Base-by-base conservation (phyloP, 2,888 invertebrate genomes). In the Pseudoips prasinana region DNA sequence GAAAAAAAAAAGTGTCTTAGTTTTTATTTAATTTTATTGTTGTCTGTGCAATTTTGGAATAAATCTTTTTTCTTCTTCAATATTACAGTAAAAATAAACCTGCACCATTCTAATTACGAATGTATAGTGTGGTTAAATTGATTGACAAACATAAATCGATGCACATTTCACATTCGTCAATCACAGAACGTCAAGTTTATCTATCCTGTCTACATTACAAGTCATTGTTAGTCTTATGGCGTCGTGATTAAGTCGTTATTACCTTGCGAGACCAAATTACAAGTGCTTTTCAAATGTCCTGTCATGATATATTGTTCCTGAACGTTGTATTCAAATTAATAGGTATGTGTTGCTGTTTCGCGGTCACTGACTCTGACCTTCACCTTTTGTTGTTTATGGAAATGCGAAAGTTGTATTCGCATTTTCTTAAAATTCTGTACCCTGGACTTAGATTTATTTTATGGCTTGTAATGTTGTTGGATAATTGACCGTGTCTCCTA, bases 241-340 rank as follows among this genome's bases (percentile, higher is more conserved):
- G 14, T 25, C 19, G 30, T 33, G 35, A 54, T 49, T 56, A 56
- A 49, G 54, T 46, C 49, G 31, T 39, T 31, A 40, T 46, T 41
- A 27, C 34, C 25, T 27, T 37, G 31, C 5, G 14, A 2, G 14
- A 14, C 14, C 2, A 5, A 3, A 14, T 14, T 20, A 7, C 20
- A 20, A 3, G 20, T 20, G 14, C 14, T 42, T 42, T 46, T 40
- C 24, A 25, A 44, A 45, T 57, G 61, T 61, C 67, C 61, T 43
- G 37, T 46, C 45, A 51, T 62, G 58, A 69, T 58, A 59, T 60
- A 70, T 68, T 63, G 70, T 70, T 55, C 47, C 46, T 54, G 48
- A 41, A 35, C 39, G 33, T 23, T 35, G 49, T 40, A 46, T 36
- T 59, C 58, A 59, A 40, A 59, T 61, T 58, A 61, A 58, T 59